phyloP scores from a whole-genome alignment of 2,888 invertebrate genomes.

The Trachelus stipa region DNA sequence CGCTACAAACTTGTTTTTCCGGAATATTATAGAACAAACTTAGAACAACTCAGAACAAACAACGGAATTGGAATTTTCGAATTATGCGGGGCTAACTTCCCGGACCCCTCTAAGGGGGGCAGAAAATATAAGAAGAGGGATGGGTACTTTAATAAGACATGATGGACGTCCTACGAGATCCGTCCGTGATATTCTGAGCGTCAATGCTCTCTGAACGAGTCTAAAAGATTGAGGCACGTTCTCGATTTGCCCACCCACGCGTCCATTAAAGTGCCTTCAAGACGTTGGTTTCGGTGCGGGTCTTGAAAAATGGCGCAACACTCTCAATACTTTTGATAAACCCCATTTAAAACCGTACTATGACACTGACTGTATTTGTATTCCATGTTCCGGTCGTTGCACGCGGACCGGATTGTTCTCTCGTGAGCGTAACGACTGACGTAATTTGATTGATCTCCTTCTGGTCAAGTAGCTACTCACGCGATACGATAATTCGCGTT shows the following conservation, averaged over 20 bases:
- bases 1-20: too few relatives aligned
- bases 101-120: too few relatives aligned
- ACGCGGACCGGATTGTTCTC: background rate
- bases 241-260: background rate
- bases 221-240: background rate
- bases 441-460: background rate
- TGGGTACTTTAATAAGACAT: slow-evolving; percentile 48
- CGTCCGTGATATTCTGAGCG: background rate
- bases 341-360: background rate
- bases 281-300: background rate
- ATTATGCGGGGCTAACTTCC: too few relatives aligned
- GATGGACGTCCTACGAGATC: slow-evolving; percentile 40
- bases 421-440: background rate
- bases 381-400: background rate
- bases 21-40: too few relatives aligned
- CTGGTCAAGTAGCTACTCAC: background rate
- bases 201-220: background rate
- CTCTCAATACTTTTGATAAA: background rate
- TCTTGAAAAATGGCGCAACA: background rate
- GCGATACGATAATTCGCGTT: background rate
- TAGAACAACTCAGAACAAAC: too few relatives aligned
- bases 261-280: slow-evolving; percentile 9
- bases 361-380: background rate
- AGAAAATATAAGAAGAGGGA: background rate
- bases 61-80: too few relatives aligned